phyloP scores from a whole-genome alignment of 2,888 invertebrate genomes.

The Buathra laborator region DNA sequence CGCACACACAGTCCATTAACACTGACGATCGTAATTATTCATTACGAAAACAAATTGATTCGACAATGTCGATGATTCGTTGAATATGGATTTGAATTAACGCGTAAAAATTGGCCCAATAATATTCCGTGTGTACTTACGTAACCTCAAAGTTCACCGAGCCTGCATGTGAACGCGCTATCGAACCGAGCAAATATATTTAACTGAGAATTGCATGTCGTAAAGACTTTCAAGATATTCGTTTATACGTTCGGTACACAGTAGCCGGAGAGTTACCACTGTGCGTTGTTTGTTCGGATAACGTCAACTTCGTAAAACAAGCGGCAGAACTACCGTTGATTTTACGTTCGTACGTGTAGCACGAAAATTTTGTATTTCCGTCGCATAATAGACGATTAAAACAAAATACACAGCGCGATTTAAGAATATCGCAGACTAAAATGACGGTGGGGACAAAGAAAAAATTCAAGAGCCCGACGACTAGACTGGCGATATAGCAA shows the following conservation, averaged over 20 bases:
- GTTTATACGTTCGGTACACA: too few relatives aligned
- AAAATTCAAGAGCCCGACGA: neutral
- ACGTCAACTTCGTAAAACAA: neutral
- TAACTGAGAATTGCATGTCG: conserved; percentile 22
- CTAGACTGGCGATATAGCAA: neutral
- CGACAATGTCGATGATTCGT: neutral
- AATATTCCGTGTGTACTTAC: conserved; percentile 46
- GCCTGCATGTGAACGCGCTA: conserved; percentile 1
- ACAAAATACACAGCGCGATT: neutral
- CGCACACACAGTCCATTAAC: neutral
- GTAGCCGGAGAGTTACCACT: neutral
- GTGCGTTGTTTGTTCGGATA: neutral
- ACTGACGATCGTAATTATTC: neutral
- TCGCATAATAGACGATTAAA: neutral
- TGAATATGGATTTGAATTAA: conserved; percentile 14
- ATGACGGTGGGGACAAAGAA: neutral
- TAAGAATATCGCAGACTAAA: neutral
- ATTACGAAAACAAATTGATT: neutral
- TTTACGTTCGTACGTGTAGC: neutral
- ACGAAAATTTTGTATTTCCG: neutral
- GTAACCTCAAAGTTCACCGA: conserved; percentile 62
- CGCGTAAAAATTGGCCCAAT: too few relatives aligned
- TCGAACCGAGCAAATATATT: conserved; percentile 32
- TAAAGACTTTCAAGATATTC: neutral
- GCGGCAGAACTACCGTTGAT: neutral